phyloP scores from a whole-genome alignment of 2,797 vertebrate genomes.

The Pseudochirops corinnae region DNA sequence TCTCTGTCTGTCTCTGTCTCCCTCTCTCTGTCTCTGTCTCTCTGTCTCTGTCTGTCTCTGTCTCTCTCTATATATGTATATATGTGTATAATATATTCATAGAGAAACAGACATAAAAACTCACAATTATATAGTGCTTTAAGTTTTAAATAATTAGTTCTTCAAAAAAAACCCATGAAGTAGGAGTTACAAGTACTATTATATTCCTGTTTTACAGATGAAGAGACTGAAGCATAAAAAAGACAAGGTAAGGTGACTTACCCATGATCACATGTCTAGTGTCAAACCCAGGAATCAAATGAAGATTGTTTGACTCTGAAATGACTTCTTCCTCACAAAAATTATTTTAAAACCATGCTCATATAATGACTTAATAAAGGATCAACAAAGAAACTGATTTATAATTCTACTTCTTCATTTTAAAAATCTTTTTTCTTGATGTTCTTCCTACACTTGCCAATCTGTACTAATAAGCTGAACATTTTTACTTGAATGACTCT shows the following conservation, averaged over 20 bases:
- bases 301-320: not conserved
- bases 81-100: too few species aligned
- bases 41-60: not conserved
- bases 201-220: not conserved
- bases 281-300: not conserved
- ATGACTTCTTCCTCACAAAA: not conserved
- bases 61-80: not conserved
- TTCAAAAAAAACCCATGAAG: not conserved
- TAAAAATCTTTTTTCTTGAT: not conserved
- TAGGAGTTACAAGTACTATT: not conserved
- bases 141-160: not conserved
- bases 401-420: not conserved
- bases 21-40: not conserved
- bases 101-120: not conserved
- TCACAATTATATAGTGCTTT: not conserved
- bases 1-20: not conserved
- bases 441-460: not conserved
- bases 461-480: not conserved
- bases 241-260: not conserved
- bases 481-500: not conserved
- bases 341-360: not conserved
- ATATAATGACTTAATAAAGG: not conserved
- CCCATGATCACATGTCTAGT: not conserved
- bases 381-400: not conserved
- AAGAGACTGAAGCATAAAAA: not conserved